Evolutionary conservation across 2,888 invertebrate genomes (phyloP).

Genomic region (Mimumesa dahlbomi): DNA sequence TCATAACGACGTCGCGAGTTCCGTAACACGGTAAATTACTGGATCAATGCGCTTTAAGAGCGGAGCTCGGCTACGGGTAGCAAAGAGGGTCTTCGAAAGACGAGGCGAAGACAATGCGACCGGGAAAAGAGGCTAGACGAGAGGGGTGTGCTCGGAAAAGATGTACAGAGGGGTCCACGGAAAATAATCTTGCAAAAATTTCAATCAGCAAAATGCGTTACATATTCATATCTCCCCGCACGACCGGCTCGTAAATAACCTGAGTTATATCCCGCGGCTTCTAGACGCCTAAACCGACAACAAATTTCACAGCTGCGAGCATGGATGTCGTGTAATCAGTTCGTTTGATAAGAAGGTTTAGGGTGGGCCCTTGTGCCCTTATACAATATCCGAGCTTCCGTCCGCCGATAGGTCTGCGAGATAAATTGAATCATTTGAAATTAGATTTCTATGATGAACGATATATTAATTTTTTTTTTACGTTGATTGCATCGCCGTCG

Average conservation of each 20-base stretch:
- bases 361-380: not conserved
- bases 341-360: not conserved
- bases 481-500: too few relatives aligned
- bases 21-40: constrained; percentile 65
- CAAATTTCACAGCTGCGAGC: constrained; percentile 6
- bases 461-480: too few relatives aligned
- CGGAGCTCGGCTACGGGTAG: constrained; percentile 31
- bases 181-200: constrained; percentile 77
- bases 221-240: constrained; percentile 73
- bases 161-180: constrained; percentile 21
- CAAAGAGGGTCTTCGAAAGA: constrained; percentile 31
- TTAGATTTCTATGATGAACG: too few relatives aligned
- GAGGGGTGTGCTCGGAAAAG: constrained; percentile 12
- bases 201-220: constrained; percentile 79
- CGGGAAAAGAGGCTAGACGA: constrained; percentile 20
- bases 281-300: constrained; percentile 12
- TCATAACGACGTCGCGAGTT: constrained; percentile 65
- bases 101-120: constrained; percentile 52
- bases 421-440: too few relatives aligned
- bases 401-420: too few relatives aligned
- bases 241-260: constrained; percentile 56
- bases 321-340: not conserved
- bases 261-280: constrained; percentile 42
- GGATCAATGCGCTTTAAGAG: constrained; percentile 66
- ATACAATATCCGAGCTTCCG: too few relatives aligned